Evolutionary conservation across 2,888 invertebrate genomes (phyloP).

Genomic region (Anorthoa munda): DNA sequence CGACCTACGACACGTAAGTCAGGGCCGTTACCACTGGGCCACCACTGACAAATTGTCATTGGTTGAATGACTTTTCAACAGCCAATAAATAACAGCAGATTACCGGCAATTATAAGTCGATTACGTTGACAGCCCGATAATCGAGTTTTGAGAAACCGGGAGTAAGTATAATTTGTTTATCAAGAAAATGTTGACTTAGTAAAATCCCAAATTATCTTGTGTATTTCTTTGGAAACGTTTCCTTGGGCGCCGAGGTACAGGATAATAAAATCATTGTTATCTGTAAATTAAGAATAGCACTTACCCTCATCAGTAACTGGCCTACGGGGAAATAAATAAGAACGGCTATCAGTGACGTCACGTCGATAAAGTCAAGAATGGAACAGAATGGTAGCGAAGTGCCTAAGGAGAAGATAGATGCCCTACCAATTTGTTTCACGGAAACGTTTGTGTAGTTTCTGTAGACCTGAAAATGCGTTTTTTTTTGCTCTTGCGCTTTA

Average conservation of each 20-base stretch:
- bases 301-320: background rate
- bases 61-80: too few species aligned
- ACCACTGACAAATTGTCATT: too few species aligned
- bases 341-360: background rate
- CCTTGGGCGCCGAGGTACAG: background rate
- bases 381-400: background rate
- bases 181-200: conserved; percentile 1
- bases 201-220: background rate
- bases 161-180: too few species aligned
- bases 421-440: background rate
- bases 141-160: too few species aligned
- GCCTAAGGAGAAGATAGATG: conserved; percentile 3
- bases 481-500: too few species aligned
- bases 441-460: background rate
- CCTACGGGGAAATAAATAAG: background rate
- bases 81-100: too few species aligned
- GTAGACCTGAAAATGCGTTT: background rate
- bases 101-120: too few species aligned
- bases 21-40: too few species aligned
- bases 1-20: too few species aligned
- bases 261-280: conserved; percentile 8
- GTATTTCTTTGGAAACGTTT: too few species aligned
- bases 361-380: conserved; percentile 7
- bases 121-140: too few species aligned
- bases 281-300: background rate